Percentiles rank a stretch among this genome's conserved stretches.
phyloP scores from a whole-genome alignment of 2,888 invertebrate species.

The Scaptomyza flava region DNA sequence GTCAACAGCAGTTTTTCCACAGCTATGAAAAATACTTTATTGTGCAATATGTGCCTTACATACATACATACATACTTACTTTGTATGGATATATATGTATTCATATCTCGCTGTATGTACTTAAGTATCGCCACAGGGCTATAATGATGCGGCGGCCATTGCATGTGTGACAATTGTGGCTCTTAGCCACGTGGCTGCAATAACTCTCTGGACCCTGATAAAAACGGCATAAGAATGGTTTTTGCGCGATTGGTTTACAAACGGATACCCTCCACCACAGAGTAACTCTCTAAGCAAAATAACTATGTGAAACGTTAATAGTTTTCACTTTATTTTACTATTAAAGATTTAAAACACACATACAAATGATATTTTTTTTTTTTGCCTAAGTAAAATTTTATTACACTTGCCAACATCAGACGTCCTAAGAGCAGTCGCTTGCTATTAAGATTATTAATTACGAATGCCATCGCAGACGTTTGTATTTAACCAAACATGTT shows the following conservation, averaged over 20 bases:
- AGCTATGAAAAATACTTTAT: conserved; percentile 36
- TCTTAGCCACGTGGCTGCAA: conserved; percentile 39
- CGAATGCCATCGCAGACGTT: no score
- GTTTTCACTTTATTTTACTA: no score
- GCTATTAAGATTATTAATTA: no score
- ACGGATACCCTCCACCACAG: conserved; percentile 12
- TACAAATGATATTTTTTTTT: no score
- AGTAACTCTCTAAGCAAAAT: background rate
- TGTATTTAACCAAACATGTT: no score
- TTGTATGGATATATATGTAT: conserved; percentile 18
- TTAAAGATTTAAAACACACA: no score
- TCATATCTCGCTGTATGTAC: conserved; percentile 9
- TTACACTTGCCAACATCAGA: no score
- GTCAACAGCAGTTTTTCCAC: conserved; percentile 63
- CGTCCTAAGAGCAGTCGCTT: no score
- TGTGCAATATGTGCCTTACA: conserved; percentile 22
- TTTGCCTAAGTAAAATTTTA: no score
- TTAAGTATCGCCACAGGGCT: conserved; percentile 44
- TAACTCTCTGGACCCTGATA: conserved; percentile 47
- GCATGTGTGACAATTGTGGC: conserved; percentile 31
- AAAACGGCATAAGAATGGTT: conserved; percentile 30
- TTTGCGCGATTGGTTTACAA: background rate
- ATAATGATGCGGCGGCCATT: conserved; percentile 55
- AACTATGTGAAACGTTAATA: no score
- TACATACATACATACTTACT: conserved; percentile 1